Base-by-base conservation (phyloP, 2,888 invertebrate genomes). In the Hemicrepidius hirtus region DNA sequence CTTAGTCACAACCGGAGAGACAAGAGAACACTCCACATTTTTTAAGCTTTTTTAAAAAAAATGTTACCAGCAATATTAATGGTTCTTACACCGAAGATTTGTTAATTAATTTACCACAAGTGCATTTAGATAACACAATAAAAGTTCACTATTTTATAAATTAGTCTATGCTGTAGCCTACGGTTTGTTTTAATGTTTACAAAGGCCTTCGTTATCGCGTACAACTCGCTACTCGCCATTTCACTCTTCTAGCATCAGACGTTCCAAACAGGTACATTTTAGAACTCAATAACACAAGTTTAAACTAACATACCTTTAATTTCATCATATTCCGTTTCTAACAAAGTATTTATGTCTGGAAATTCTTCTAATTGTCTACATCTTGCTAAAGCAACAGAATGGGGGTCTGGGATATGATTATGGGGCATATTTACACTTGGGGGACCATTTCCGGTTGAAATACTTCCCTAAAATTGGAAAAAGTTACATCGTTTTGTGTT, bases 381-480 rank as follows among this genome's bases (percentile, higher is more conserved):
- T 49, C 87, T 82, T 2, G 87, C 87, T 40, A 85, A 74, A 20
- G 85, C 85, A 1, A 85, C 85, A 0, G 87, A 87, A 35, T 82
- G 83, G 46, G 83, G 83, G 78, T 88, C 87, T 0, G 87, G 87
- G 13, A 84, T 76, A 71, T 88, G 88, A 78, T 87, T 87, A 78
- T 88, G 88, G 4, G 85, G 84, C 83, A 86, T 86, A 68, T 86
- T 85, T 10, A 87, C 80, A 69, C 80, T 81, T 0, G 87, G 86
- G 3, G 81, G 79, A 6, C 83, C 84, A 66, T 80, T 83, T 60
- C 82, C 83, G n/a, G 84, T 82, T 2, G 86, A 85, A 10, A 88
- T 87, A 37, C 87, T 85, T 0, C 84, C 84, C 84, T 84, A 71
- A 44, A 79, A 74, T 21, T n/a, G n/a, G n/a, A n/a, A n/a, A n/a